Conservation (phyloP, 1,140 invertebrate genomes). For the Drosophila auraria region DNA sequence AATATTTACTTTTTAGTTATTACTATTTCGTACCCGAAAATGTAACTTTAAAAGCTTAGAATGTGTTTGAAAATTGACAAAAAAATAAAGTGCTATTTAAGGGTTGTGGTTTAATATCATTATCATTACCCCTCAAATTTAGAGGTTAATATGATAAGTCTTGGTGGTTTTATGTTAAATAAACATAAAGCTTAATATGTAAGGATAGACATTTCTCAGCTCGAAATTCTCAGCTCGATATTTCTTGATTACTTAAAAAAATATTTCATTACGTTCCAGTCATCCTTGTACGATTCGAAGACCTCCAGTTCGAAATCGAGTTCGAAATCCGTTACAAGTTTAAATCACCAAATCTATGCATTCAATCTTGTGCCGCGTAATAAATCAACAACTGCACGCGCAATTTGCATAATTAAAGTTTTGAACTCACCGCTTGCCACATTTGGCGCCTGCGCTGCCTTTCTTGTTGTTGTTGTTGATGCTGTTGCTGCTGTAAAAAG, state of each 20-base stretch:
- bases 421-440: conserved; percentile 68
- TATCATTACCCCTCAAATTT: background rate
- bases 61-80: too few species aligned
- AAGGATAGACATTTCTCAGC: too few species aligned
- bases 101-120: background rate
- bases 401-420: conserved; percentile 67
- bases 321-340: conserved; percentile 6
- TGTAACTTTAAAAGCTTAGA: too few species aligned
- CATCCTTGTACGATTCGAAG: background rate
- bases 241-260: background rate
- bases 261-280: too few species aligned
- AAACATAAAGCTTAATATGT: too few species aligned
- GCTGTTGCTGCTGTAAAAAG: conserved; percentile 45
- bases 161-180: background rate
- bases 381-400: conserved; percentile 75
- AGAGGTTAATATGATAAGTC: too few species aligned
- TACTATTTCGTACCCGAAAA: too few species aligned
- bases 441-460: conserved; percentile 57
- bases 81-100: too few species aligned
- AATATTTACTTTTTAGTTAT: too few species aligned
- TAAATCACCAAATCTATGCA: background rate
- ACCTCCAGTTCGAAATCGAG: background rate
- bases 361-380: conserved; percentile 36
- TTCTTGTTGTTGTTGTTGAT: conserved; percentile 47
- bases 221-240: too few species aligned